These are phyloP conservation scores for Zeugodacus cucurbitae DNA, from an alignment of 1,140 invertebrate species.

Conservation along the genomic window DNA sequence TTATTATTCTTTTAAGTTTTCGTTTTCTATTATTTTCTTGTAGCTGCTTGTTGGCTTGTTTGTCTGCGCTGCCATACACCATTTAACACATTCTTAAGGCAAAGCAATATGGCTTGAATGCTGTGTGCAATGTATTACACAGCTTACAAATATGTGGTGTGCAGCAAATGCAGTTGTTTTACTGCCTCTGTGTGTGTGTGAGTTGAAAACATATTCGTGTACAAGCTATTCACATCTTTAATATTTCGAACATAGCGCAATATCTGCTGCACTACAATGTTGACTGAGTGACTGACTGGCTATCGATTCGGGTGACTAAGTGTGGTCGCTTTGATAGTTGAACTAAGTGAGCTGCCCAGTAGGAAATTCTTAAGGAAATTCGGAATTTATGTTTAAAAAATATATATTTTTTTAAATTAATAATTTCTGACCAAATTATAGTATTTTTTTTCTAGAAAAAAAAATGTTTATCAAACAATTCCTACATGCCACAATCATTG, in stretches of 20 bases:
- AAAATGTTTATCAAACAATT: background rate
- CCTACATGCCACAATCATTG: background rate
- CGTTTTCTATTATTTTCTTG: background rate
- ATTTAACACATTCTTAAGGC: background rate
- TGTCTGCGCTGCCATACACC: background rate
- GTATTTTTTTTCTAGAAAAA: too few species aligned
- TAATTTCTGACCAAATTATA: too few species aligned
- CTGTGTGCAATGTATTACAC: background rate
- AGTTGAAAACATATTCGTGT: background rate
- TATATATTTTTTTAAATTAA: too few species aligned
- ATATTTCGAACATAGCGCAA: background rate
- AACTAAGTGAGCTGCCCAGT: background rate
- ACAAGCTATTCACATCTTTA: background rate
- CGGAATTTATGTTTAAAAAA: too few species aligned
- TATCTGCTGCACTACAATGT: background rate
- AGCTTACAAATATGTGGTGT: background rate
- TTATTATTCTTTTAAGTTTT: slow-evolving; percentile 28
- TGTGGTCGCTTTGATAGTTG: background rate
- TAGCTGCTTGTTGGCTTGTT: background rate
- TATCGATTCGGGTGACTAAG: background rate
- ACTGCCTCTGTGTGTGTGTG: background rate
- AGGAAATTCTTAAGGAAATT: too few species aligned
- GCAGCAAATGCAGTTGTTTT: background rate
- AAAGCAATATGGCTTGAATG: background rate
- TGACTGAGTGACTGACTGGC: background rate